Base-by-base conservation (phyloP, 2,797 vertebrate genomes). In the Morelia viridis region DNA sequence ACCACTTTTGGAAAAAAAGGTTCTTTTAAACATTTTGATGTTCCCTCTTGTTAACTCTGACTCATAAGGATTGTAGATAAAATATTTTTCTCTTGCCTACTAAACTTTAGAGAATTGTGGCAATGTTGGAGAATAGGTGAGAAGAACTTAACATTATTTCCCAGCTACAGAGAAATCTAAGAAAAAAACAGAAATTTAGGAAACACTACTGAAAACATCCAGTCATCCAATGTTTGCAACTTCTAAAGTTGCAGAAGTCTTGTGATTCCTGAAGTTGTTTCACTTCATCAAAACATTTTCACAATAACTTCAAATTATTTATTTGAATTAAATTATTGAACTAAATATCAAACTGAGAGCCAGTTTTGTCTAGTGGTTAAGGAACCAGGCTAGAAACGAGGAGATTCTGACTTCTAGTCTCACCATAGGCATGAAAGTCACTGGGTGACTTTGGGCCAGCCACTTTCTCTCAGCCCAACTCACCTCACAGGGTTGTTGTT, bases 91-190 rank as follows among this genome's bases (percentile, higher is more conserved):
- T 28, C 62, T 35, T 28, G 26, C 50, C 31, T 85, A 60, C 12
- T 60, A 8, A 91, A 41, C 24, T 88, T 31, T 24, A 28, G 46
- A 85, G 61, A 65, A 88, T 64, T 88, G 60, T 28, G 24, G 8
- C 12, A 62, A n/a, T 19, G 64, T 2, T 17, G 57, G 56, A 7
- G 64, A 57, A 28, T 8, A 89, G 46, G 50, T 86, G 84, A 91
- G 31, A 56, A 57, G 85, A 91, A 87, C 35, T 86, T 60, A 35
- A 86, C 71, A 87, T 35, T 61, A 87, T 31, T 91, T 60, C 64
- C 71, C 85, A 87, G 64, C 26, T 60, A 58, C 31, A n/a, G 62
- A 85, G n/a, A 85, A 91, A 85, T 65, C 64, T 41, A 58, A 15
- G 65, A 28, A 71, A 31, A 15, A n/a, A 71, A 17, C 22, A 65